Evolutionary conservation across 2,888 invertebrate species (phyloP).

Genomic region (Chromoteleia sp.): DNA sequence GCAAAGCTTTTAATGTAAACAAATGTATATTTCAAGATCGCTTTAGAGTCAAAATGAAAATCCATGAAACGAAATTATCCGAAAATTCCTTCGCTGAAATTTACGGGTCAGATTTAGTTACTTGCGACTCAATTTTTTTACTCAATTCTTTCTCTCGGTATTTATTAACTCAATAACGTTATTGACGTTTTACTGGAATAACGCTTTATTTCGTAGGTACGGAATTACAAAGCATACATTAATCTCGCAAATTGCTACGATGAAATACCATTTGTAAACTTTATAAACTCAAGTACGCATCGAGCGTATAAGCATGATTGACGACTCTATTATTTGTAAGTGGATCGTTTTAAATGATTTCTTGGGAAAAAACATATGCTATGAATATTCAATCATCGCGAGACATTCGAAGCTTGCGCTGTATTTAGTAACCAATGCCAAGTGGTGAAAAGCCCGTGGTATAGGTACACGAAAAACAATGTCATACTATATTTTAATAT

Average conservation of each 20-base stretch:
- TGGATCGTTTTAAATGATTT: slow-evolving; percentile 33
- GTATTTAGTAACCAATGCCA: slow-evolving; percentile 20
- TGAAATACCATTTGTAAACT: slow-evolving; percentile 23
- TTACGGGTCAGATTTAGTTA: no score
- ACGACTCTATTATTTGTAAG: slow-evolving; percentile 26
- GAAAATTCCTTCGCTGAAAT: no score
- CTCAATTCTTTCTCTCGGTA: no score
- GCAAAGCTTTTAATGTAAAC: slow-evolving; percentile 33
- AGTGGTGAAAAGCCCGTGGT: neutral
- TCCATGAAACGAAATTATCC: neutral
- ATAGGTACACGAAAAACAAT: no score
- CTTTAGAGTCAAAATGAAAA: neutral
- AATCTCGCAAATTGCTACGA: slow-evolving; percentile 19
- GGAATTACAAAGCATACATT: slow-evolving; percentile 12
- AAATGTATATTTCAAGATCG: slow-evolving; percentile 27
- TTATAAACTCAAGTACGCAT: slow-evolving; percentile 15
- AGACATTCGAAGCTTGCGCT: slow-evolving; percentile 22
- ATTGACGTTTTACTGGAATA: neutral
- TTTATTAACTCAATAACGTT: neutral
- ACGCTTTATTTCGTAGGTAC: neutral
- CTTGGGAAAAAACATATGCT: slow-evolving; percentile 33
- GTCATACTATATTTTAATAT: no score
- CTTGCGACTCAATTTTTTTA: no score
- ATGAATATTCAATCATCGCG: slow-evolving; percentile 36
- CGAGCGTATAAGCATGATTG: slow-evolving; percentile 29